Conservation (phyloP, 2,888 invertebrate genomes). For the Cotesia congregata region DNA sequence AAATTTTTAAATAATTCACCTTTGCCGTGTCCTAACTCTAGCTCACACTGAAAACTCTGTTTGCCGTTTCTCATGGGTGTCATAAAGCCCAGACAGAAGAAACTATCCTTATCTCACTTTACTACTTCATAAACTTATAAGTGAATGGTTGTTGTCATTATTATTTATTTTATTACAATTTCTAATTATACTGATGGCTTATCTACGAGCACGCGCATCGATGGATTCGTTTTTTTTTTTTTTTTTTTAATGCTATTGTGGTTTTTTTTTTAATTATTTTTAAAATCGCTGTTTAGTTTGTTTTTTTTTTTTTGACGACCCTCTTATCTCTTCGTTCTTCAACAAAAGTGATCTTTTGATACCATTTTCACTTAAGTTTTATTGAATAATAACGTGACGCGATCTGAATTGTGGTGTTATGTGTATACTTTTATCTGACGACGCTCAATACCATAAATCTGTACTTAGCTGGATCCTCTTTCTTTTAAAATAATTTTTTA, state of each 20-base stretch:
- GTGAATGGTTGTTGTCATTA: not conserved
- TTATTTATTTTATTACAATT: conserved; percentile 20
- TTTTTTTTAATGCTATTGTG: conserved; percentile 20
- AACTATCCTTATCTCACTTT: conserved; percentile 17
- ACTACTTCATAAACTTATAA: conserved; percentile 18
- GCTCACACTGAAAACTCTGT: not conserved
- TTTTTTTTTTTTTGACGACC: conserved; percentile 23
- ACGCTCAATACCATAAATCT: conserved; percentile 58
- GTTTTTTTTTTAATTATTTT: not conserved
- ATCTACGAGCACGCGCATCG: conserved; percentile 23
- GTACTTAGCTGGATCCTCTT: conserved; percentile 55
- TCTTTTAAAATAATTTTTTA: conserved; percentile 53
- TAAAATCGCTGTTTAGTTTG: conserved; percentile 22
- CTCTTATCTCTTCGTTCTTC: conserved; percentile 14
- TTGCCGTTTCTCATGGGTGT: not conserved
- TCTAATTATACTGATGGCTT: conserved; percentile 11
- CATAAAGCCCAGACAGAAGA: not conserved
- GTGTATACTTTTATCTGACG: conserved; percentile 59
- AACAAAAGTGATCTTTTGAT: conserved; percentile 12
- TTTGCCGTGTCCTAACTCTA: conserved; percentile 13
- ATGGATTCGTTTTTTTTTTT: not conserved
- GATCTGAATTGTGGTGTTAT: conserved; percentile 44
- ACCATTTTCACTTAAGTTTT: conserved; percentile 57
- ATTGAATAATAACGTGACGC: conserved; percentile 59
- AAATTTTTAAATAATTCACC: conserved; percentile 32